A percentile compares a stretch with the other conserved stretches of the same genome.
These are phyloP conservation scores for Pardosa pseudoannulata DNA, from an alignment of 2,888 invertebrate genomes.

Conservation along the genomic window DNA sequence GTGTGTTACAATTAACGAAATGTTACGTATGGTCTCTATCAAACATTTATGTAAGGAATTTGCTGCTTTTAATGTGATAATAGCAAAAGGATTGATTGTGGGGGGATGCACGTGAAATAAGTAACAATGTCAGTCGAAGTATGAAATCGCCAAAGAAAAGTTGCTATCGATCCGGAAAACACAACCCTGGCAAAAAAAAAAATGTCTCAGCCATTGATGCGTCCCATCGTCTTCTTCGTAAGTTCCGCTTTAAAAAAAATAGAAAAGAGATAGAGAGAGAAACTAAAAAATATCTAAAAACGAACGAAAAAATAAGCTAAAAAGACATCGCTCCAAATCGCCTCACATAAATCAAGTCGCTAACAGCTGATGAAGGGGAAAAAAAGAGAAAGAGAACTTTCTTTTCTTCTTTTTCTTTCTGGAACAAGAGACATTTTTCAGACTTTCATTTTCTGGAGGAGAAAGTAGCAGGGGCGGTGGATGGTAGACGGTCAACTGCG, in stretches of 20 bases:
- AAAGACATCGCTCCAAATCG: slow-evolving; percentile 69
- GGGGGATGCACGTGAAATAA: too few relatives aligned
- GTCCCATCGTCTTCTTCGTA: slow-evolving; percentile 61
- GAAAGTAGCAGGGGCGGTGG: background rate
- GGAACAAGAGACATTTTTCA: slow-evolving; percentile 72
- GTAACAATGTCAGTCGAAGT: too few relatives aligned
- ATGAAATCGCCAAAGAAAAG: slow-evolving; percentile 34
- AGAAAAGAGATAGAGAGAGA: slow-evolving; percentile 42
- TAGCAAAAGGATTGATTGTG: too few relatives aligned
- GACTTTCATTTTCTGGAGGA: slow-evolving; percentile 63
- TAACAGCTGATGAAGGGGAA: slow-evolving; percentile 67
- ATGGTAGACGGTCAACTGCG: slow-evolving; percentile 59
- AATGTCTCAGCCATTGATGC: slow-evolving; percentile 36
- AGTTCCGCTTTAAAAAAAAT: slow-evolving; percentile 68
- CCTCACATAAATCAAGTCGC: slow-evolving; percentile 71
- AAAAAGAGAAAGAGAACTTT: background rate
- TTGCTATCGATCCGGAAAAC: background rate
- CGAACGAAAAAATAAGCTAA: slow-evolving; percentile 44
- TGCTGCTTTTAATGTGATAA: too few relatives aligned
- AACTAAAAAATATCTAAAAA: slow-evolving; percentile 20
- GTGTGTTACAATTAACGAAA: too few relatives aligned
- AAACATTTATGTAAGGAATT: too few relatives aligned
- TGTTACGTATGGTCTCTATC: too few relatives aligned
- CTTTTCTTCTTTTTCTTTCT: slow-evolving; percentile 34
- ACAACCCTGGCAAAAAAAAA: slow-evolving; percentile 17